Evolutionary conservation across 2,888 invertebrate species (phyloP).

Genomic region (Volucella bombylans): DNA sequence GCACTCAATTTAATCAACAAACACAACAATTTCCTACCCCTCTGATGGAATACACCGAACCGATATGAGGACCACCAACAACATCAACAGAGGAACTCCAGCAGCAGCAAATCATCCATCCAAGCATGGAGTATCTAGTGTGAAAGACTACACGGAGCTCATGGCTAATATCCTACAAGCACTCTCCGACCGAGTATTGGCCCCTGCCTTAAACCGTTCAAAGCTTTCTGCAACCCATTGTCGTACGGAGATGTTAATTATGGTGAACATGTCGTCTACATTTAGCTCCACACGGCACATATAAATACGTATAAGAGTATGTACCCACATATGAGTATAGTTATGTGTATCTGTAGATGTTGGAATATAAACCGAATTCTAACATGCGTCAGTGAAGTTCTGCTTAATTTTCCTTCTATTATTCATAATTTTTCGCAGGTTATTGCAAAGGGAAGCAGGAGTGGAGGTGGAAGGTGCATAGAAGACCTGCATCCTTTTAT

Average conservation of each 20-base stretch:
- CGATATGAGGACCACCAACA: constrained; percentile 11
- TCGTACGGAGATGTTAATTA: constrained; percentile 62
- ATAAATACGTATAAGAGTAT: background rate
- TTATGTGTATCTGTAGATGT: background rate
- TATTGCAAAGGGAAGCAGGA: background rate
- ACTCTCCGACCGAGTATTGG: constrained; percentile 8
- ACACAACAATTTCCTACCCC: constrained; percentile 18
- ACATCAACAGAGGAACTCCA: background rate
- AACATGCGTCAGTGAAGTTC: constrained; percentile 66
- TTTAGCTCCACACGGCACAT: background rate
- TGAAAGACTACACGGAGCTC: constrained; percentile 63
- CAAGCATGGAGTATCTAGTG: constrained; percentile 57
- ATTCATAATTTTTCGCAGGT: constrained; percentile 65
- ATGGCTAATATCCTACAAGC: constrained; percentile 50
- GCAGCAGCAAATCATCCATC: constrained; percentile 44
- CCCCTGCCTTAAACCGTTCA: constrained; percentile 26
- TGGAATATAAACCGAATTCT: constrained; percentile 26
- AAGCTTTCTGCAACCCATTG: constrained; percentile 53
- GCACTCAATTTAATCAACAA: constrained; percentile 70
- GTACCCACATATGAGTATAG: background rate
- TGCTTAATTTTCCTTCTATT: constrained; percentile 71
- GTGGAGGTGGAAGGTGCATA: background rate
- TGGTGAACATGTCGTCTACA: constrained; percentile 61
- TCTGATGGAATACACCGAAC: background rate
- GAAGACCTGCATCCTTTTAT: background rate